Evolutionary conservation across 92 coral and sea anemone genomes (phyloP).

Genomic region (Siderastrea siderea): DNA sequence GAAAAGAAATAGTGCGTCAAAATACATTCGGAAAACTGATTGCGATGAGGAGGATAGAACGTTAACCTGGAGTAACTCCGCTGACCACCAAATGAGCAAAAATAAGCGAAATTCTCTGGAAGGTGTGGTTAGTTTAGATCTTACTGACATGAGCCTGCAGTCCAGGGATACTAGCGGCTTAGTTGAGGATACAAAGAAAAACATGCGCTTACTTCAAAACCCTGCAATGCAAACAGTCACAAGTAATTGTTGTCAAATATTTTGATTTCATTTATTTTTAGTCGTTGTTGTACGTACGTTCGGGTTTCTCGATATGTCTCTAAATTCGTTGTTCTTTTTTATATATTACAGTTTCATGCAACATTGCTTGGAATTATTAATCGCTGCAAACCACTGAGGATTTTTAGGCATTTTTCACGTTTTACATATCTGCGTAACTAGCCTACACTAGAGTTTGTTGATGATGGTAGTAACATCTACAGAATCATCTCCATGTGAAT

Average conservation of each 20-base stretch:
- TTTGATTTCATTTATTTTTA: slow-evolving; percentile 40
- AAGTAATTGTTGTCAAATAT: slow-evolving; percentile 96
- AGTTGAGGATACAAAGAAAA: slow-evolving; percentile 55
- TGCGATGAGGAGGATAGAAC: slow-evolving; percentile 65
- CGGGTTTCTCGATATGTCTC: background rate
- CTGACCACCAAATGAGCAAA: slow-evolving; percentile 11
- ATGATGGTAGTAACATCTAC: no score
- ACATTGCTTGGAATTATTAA: background rate
- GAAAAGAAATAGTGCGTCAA: slow-evolving; percentile 79
- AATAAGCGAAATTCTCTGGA: slow-evolving; percentile 69
- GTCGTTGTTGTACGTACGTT: background rate
- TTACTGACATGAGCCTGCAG: slow-evolving; percentile 79
- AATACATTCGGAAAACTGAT: slow-evolving; percentile 70
- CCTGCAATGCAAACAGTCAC: slow-evolving; percentile 80
- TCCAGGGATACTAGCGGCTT: slow-evolving; percentile 50
- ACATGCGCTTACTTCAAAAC: slow-evolving; percentile 65
- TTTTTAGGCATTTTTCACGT: no score
- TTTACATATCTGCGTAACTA: no score
- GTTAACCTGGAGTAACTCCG: slow-evolving; percentile 34
- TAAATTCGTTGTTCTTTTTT: slow-evolving; percentile 4
- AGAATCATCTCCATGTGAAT: no score
- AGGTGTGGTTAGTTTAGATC: slow-evolving; percentile 54
- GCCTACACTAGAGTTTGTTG: no score
- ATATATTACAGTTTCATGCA: slow-evolving; percentile 8
- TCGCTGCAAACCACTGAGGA: no score